These are phyloP conservation scores for Alligator sinensis DNA, from an alignment of 2,113 vertebrate genomes.

Conservation along the genomic window DNA sequence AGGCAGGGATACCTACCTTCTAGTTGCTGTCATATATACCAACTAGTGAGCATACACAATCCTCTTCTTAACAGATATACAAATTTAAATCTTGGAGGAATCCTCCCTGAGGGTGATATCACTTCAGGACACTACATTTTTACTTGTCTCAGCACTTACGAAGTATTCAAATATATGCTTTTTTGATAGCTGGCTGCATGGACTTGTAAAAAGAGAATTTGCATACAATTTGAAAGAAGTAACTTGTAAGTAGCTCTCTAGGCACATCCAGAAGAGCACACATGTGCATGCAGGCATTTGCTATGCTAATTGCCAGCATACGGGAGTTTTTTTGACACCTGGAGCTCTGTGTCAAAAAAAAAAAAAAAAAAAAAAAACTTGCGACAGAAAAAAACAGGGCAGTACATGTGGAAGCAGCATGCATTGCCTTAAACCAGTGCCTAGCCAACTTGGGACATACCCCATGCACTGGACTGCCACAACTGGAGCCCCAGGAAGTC, in stretches of 20 bases:
- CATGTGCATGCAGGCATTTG: too few species aligned
- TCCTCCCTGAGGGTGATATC: not conserved
- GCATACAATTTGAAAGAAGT: constrained; percentile 28
- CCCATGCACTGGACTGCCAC: too few species aligned
- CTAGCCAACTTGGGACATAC: not conserved
- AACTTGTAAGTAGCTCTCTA: too few species aligned
- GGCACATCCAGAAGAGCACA: too few species aligned
- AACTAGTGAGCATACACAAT: not conserved
- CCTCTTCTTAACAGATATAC: not conserved
- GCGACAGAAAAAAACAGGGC: too few species aligned
- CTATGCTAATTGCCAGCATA: too few species aligned
- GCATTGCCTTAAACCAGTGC: not conserved
- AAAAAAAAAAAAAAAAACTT: too few species aligned
- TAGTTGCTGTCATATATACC: not conserved
- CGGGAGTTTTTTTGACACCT: too few species aligned
- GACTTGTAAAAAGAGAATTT: constrained; percentile 33
- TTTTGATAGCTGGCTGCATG: constrained; percentile 40
- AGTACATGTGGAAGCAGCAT: too few species aligned
- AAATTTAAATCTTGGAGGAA: constrained; percentile 15
- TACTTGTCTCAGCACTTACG: not conserved
- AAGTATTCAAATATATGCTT: not conserved
- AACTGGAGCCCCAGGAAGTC: too few species aligned
- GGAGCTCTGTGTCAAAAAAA: too few species aligned
- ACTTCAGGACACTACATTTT: constrained; percentile 7
- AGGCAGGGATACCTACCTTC: not conserved